Evolutionary conservation across 2,113 vertebrate genomes (phyloP), one percentile per base, ranked within the genome.

Genomic region (Myotis davidii): DNA sequence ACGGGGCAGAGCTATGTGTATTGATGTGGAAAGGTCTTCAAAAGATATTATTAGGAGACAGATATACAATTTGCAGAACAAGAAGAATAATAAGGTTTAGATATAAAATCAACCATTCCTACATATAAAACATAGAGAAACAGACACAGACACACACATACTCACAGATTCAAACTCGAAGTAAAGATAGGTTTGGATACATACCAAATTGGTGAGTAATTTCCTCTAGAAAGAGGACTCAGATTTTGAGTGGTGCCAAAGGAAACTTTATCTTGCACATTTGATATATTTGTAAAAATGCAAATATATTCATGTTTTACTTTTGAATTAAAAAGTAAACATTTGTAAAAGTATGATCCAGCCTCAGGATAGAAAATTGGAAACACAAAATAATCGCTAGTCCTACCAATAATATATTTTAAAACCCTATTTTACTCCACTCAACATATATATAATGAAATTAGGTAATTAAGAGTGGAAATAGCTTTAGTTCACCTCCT

Each of bases 391-490:
- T 25, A 17, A 39, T 5, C 3, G 52, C 21, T 4, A 7, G 5
- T 17, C 1, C 14, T 9, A 1, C 10, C 2, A 11, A 72, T 37
- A 74, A 52, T 64, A 74, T 32, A 48, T 83, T 91, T 83, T 54
- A 42, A 93, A 88, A 45, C 34, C 39, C 48, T 70, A 2, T 86
- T 74, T 88, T 48, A n/a, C 12, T 64, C 84, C 27, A 79, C 12
- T 90, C 64, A 87, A 76, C 42, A 74, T 72, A 70, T 45, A 54
- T n/a, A 70, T 42, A 25, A 72, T 4, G 13, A 83, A 52, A 65
- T 37, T n/a, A 88, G 42, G 21, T 27, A 86, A 85, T 48, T 92
- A 59, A 87, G 64, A 61, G 45, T 25, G 18, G 23, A 94, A 92
- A 90, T 88, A 64, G 37, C 34, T 59, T 52, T 79, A 42, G 65